These are phyloP conservation scores for Rattus rattus DNA, from an alignment of 2,113 vertebrate species.

Conservation along the genomic window DNA sequence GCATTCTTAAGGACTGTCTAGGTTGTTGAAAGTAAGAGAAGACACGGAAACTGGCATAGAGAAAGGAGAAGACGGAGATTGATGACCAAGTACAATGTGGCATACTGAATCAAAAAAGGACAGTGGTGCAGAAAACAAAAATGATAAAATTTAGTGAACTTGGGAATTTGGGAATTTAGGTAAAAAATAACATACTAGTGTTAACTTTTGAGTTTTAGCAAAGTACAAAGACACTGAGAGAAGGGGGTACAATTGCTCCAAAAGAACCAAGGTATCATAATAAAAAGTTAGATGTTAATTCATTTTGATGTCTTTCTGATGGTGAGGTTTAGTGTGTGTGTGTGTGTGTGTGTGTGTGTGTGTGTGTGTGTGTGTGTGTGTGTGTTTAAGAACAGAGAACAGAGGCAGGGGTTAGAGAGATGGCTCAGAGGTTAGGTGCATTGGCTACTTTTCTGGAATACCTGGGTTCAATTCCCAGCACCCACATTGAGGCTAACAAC, in stretches of 20 bases:
- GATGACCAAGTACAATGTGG: too few species aligned
- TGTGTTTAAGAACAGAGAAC: neutral
- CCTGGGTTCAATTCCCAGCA: neutral
- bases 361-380: neutral
- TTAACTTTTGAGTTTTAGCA: neutral
- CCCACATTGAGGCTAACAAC: neutral
- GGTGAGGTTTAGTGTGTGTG: neutral
- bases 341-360: neutral
- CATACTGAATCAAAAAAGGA: neutral
- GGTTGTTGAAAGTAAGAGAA: neutral
- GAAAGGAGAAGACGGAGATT: neutral
- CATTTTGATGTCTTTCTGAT: conserved; percentile 26
- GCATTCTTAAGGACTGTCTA: neutral
- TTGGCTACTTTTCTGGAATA: neutral
- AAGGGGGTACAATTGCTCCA: neutral
- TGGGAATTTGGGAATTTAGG: neutral
- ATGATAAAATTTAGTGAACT: neutral
- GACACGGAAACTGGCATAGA: neutral
- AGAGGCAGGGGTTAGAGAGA: neutral
- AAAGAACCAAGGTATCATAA: neutral
- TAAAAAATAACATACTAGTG: neutral
- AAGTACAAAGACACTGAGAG: neutral
- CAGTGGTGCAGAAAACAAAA: neutral
- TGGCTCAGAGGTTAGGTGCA: neutral
- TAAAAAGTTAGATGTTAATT: conserved; percentile 39